Conservation (phyloP, 2,888 invertebrate genomes). For the Caenorhabditis panamensis region DNA sequence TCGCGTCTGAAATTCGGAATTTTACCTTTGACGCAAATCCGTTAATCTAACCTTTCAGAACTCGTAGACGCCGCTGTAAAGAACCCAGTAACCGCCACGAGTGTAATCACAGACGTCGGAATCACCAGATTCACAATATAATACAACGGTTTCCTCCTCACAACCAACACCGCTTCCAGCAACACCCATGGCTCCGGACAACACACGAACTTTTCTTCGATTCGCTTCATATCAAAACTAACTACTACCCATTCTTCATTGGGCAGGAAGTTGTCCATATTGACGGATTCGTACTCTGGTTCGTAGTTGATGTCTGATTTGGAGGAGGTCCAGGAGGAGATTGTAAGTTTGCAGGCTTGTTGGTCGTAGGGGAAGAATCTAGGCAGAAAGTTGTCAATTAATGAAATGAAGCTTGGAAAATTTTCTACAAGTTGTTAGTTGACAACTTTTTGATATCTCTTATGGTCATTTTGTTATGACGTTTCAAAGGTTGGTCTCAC, state of each 20-base stretch:
- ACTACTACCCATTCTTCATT: conserved; percentile 81
- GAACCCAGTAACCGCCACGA: conserved; percentile 82
- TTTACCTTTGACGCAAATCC: too few species aligned
- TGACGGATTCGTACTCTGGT: conserved; percentile 75
- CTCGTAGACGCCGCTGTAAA: conserved; percentile 83
- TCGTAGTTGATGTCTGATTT: conserved; percentile 78
- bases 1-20: conserved; percentile 66
- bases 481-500: too few species aligned
- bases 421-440: neutral
- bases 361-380: conserved; percentile 80
- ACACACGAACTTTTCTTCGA: conserved; percentile 80
- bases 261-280: conserved; percentile 79
- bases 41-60: conserved; percentile 78
- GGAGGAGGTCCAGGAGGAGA: conserved; percentile 80
- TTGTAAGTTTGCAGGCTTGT: conserved; percentile 78
- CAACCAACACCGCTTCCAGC: conserved; percentile 77
- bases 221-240: conserved; percentile 75
- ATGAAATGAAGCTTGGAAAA: too few species aligned
- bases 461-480: neutral
- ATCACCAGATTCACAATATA: conserved; percentile 79
- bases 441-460: neutral
- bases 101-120: conserved; percentile 82
- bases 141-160: conserved; percentile 79
- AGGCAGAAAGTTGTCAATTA: too few species aligned
- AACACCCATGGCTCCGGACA: conserved; percentile 81